These are phyloP conservation scores for Dolichopus griseipennis DNA, from an alignment of 2,888 invertebrate genomes.

Conservation along the genomic window DNA sequence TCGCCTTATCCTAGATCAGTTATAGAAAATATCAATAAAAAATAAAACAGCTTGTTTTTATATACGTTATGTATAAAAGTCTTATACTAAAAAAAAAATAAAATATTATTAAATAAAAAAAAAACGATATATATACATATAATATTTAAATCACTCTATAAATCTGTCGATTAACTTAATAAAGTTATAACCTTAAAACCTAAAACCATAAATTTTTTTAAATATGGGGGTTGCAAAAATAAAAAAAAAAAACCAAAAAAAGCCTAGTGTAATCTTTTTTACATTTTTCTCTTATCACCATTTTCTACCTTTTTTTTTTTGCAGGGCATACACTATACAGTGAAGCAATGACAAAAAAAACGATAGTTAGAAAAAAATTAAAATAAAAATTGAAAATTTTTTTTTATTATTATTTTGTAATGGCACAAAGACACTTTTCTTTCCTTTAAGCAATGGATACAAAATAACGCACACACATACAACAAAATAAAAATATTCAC, in stretches of 20 bases:
- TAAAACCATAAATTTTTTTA: not conserved
- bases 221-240: not conserved
- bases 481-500: not conserved
- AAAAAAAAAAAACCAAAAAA: not conserved
- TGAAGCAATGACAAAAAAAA: not conserved
- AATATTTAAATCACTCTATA: not conserved
- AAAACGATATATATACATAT: no score
- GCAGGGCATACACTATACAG: not conserved
- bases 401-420: not conserved
- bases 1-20: no score
- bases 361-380: not conserved
- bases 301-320: not conserved
- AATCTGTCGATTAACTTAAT: conserved; percentile 1
- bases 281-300: not conserved
- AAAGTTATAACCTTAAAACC: not conserved
- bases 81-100: no score
- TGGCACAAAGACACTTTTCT: no score
- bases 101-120: no score
- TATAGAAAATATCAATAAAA: no score
- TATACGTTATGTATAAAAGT: no score
- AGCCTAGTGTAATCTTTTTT: not conserved
- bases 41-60: no score
- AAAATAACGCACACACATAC: no score
- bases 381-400: not conserved
- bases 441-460: no score